Base-by-base conservation (phyloP, 2,797 vertebrate species). In the Pogonophryne albipinna region DNA sequence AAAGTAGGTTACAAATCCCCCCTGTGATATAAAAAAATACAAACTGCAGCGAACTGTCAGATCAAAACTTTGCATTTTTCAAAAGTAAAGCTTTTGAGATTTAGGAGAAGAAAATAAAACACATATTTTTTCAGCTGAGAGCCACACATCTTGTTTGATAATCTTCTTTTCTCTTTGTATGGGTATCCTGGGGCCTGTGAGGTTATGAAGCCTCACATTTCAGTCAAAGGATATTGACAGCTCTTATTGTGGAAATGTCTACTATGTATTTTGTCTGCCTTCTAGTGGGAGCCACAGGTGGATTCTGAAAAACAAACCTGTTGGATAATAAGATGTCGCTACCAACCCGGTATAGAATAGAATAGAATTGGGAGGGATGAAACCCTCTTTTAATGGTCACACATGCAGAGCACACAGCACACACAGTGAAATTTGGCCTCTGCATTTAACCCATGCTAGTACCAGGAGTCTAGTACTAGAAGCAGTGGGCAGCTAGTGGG, bases 1-100 rank as follows among this genome's bases (percentile, higher is more conserved):
- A 96, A 95, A 97, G 98, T 99, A 97, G 96, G 98, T 97, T 84
- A 81, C 74, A 81, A 80, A 84, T 84, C 71, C 77, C 61, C 69
- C 69, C 51, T 71, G 68, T 79, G 60, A 75, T 79, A 27, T 60
- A 63, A 69, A 34, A 12, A 81, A 82, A 86, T 67, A 67, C 45
- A 58, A 46, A 72, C 66, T 68, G 51, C 64, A 83, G 45, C 17
- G 12, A 67, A 67, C 57, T 84, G 84, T 85, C 77, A 82, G 64
- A 89, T 80, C 57, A 69, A 67, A 87, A 81, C 63, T 68, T 79
- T 72, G 55, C 70, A 59, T 78, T 41, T 75, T 76, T 68, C 15
- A 73, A 75, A 58, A 70, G 51, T 16, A 68, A 38, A 63, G 46
- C 59, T 71, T 79, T 66, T n/a, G 45, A 66, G 65, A 74, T 75